phyloP scores from a whole-genome alignment of 2,888 invertebrate species.

The Drymonia ruficornis region DNA sequence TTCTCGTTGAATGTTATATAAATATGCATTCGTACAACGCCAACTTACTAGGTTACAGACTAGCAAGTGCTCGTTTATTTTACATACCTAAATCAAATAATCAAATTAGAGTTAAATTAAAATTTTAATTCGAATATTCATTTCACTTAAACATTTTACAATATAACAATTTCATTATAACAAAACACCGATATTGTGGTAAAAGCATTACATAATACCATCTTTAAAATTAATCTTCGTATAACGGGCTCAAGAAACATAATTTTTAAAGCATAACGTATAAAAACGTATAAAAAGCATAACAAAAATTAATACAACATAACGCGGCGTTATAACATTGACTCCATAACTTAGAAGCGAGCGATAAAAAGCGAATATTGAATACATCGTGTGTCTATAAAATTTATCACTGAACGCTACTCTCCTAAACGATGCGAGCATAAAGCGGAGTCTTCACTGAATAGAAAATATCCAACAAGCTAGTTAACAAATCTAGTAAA shows the following conservation, averaged over 20 bases:
- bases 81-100: no score
- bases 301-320: conserved; percentile 35
- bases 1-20: conserved; percentile 8
- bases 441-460: neutral
- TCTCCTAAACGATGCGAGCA: conserved; percentile 20
- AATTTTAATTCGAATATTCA: no score
- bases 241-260: conserved; percentile 8
- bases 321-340: neutral
- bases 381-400: conserved; percentile 35
- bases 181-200: no score
- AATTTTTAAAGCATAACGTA: conserved; percentile 2
- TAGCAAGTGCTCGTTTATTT: neutral
- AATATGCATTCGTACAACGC: neutral
- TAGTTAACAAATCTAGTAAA: no score
- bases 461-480: neutral
- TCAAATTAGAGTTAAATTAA: no score
- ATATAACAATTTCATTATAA: no score
- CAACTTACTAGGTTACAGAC: neutral
- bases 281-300: conserved; percentile 27
- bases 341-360: conserved; percentile 21
- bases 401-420: conserved; percentile 42
- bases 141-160: no score
- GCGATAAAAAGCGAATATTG: conserved; percentile 46
- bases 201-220: neutral
- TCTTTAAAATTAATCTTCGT: neutral